Evolutionary conservation across 2,797 vertebrate genomes (phyloP).

Genomic region (Scomberomorus guttatus): DNA sequence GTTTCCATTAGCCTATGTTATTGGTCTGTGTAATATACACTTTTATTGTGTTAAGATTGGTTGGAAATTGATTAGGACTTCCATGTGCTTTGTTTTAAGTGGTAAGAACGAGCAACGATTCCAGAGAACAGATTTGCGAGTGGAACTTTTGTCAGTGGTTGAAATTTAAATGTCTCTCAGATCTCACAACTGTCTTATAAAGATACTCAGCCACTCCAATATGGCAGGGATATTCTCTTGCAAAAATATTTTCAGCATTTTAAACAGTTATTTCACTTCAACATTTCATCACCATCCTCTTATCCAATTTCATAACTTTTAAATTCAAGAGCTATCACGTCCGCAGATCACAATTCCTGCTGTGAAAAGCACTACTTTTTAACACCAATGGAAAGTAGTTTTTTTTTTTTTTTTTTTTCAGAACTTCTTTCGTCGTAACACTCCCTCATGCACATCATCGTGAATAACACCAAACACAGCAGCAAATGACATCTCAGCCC

Average conservation of each 20-base stretch:
- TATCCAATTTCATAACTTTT: conserved; percentile 43
- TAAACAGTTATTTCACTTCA: conserved; percentile 25
- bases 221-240: conserved; percentile 5
- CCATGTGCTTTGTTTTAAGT: conserved; percentile 50
- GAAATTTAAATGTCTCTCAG: conserved; percentile 45
- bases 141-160: conserved; percentile 40
- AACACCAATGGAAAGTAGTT: conserved; percentile 32
- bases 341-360: conserved; percentile 43
- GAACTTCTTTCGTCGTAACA: conserved; percentile 52
- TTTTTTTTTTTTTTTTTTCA: too few relatives aligned
- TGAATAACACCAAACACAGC: conserved; percentile 69
- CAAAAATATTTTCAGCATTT: conserved; percentile 35
- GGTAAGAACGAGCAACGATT: conserved; percentile 48
- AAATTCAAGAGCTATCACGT: conserved; percentile 35
- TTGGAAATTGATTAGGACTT: conserved; percentile 61
- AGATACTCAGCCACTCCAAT: conserved; percentile 35
- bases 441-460: conserved; percentile 54
- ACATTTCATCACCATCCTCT: conserved; percentile 29
- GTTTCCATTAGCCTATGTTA: conserved; percentile 80
- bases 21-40: conserved; percentile 66
- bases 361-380: conserved; percentile 55
- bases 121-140: conserved; percentile 47
- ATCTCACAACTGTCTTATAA: conserved; percentile 35
- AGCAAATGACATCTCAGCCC: conserved; percentile 64
- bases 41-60: conserved; percentile 70